Evolutionary conservation across 2,888 invertebrate genomes (phyloP).

Genomic region (Andrena hattorfiana): DNA sequence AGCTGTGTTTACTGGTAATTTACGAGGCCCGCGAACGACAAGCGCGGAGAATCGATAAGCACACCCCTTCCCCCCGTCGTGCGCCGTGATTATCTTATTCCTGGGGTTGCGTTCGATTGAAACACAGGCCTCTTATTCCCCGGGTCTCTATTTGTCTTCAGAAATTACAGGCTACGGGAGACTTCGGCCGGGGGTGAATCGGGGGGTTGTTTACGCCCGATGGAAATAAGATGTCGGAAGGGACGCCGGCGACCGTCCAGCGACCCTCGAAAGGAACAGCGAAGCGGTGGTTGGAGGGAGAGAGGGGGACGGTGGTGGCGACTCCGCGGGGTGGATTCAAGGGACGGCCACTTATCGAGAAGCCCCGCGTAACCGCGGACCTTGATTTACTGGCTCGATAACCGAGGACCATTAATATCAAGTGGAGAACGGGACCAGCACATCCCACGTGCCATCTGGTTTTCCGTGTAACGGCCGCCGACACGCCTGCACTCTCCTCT

Average conservation of each 20-base stretch:
- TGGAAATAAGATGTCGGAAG: no score
- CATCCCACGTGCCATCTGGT: conserved; percentile 33
- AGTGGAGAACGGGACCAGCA: conserved; percentile 38
- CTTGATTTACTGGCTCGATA: conserved; percentile 70
- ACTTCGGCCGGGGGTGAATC: no score
- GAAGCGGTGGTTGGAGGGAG: no score
- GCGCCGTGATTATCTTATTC: conserved; percentile 44
- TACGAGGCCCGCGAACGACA: conserved; percentile 49
- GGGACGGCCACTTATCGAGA: conserved; percentile 58
- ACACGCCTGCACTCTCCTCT: conserved; percentile 6
- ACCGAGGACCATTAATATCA: conserved; percentile 67
- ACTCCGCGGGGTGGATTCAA: conserved; percentile 37
- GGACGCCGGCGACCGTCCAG: no score
- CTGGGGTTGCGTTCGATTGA: conserved; percentile 31
- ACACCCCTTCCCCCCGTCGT: conserved; percentile 1
- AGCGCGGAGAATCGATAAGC: conserved; percentile 44
- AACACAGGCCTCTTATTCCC: conserved; percentile 2
- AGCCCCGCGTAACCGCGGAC: conserved; percentile 43
- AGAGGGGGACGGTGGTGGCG: conserved; percentile 1
- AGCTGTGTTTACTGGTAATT: conserved; percentile 44
- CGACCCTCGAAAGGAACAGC: no score
- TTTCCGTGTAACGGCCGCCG: conserved; percentile 2
- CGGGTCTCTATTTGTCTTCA: not conserved
- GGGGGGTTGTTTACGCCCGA: no score
- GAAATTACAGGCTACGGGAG: not conserved